Evolutionary conservation across 2,113 vertebrate genomes (phyloP).

Genomic region (Machaerirhynchus nigripectus): DNA sequence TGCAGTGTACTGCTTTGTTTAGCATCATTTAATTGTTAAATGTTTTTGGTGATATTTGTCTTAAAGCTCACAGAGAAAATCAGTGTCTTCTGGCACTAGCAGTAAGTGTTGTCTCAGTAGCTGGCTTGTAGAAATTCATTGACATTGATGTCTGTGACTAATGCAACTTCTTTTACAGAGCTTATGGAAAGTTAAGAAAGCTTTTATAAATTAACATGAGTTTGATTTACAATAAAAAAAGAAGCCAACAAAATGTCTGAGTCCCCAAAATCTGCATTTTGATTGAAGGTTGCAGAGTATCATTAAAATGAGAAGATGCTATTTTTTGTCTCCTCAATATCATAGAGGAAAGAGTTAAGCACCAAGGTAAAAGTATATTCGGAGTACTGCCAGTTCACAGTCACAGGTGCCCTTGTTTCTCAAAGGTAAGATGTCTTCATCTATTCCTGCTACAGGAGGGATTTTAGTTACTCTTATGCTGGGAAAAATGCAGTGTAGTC

Average conservation of each 20-base stretch:
- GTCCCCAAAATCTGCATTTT: background rate
- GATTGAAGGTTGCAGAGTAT: background rate
- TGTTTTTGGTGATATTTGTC: constrained; percentile 12
- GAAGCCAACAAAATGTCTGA: background rate
- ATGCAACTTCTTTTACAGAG: background rate
- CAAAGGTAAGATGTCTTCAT: background rate
- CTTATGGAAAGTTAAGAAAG: background rate
- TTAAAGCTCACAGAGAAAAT: background rate
- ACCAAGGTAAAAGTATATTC: background rate
- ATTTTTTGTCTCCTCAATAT: background rate
- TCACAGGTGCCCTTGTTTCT: background rate
- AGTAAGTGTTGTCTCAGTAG: background rate
- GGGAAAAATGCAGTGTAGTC: background rate
- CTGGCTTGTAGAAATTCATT: background rate
- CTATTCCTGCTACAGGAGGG: background rate
- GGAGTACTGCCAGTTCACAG: background rate
- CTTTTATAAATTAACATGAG: background rate
- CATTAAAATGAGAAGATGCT: background rate
- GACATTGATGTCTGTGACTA: background rate
- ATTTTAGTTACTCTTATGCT: background rate
- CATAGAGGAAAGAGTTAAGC: background rate
- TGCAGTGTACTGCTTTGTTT: constrained; percentile 23
- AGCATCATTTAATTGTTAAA: constrained; percentile 8
- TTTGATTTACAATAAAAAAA: background rate
- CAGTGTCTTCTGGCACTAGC: background rate